These are phyloP conservation scores for Shinisaurus crocodilurus DNA, from an alignment of 2,113 vertebrate species.

Conservation along the genomic window DNA sequence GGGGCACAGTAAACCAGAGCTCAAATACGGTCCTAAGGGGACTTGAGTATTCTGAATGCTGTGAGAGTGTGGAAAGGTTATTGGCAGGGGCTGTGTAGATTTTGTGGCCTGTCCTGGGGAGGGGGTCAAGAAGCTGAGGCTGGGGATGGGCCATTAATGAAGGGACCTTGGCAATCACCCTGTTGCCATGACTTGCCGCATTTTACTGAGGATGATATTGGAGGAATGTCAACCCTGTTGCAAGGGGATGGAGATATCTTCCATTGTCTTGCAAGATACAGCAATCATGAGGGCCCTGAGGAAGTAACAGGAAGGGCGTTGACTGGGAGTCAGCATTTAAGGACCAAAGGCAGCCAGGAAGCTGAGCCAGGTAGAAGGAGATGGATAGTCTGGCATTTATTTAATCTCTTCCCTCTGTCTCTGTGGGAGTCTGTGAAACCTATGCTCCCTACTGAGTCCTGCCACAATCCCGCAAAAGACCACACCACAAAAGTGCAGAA, in stretches of 20 bases:
- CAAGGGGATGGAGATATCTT: not conserved
- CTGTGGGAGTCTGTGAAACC: not conserved
- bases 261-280: not conserved
- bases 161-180: not conserved
- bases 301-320: not conserved
- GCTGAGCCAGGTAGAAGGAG: not conserved
- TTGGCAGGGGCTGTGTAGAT: not conserved
- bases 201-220: not conserved
- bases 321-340: not conserved
- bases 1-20: not conserved
- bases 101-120: not conserved
- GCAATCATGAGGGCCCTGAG: no score
- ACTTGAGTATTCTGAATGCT: not conserved
- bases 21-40: not conserved
- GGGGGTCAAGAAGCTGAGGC: not conserved
- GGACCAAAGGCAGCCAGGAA: not conserved
- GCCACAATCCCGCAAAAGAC: not conserved
- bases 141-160: not conserved
- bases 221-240: no score
- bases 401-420: not conserved
- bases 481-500: not conserved
- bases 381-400: not conserved
- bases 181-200: not conserved
- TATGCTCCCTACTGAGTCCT: no score
- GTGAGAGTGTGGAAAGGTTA: not conserved